Percentiles rank a stretch among this genome's conserved stretches.
Evolutionary conservation across 2,888 invertebrate genomes (phyloP).

Genomic region (Norana najaformis): DNA sequence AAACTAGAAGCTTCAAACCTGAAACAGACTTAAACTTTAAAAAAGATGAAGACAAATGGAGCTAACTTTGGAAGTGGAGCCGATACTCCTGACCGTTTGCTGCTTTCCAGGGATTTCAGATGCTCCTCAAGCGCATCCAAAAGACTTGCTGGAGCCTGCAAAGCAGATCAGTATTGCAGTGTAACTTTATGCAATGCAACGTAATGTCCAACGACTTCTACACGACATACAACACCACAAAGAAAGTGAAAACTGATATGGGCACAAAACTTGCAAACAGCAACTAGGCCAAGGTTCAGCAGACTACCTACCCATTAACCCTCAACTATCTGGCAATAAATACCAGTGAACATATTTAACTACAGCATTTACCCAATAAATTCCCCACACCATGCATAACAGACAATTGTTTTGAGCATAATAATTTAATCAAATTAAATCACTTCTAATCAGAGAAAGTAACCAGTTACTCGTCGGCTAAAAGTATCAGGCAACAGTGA

Average conservation of each 20-base stretch:
- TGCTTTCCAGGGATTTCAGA: conserved; percentile 78
- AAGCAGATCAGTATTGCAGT: conserved; percentile 23
- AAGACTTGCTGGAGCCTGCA: conserved; percentile 86
- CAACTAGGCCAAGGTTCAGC: background rate
- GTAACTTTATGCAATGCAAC: background rate
- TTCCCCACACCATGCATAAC: background rate
- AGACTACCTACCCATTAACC: no score
- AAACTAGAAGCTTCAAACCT: no score
- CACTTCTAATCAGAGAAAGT: no score
- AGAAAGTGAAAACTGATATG: background rate
- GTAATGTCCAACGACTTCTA: background rate
- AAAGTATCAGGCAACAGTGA: no score
- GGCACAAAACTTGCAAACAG: background rate
- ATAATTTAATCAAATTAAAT: no score
- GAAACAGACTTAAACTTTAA: no score
- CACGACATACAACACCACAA: background rate
- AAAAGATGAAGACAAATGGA: background rate
- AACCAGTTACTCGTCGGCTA: no score
- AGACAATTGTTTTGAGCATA: background rate
- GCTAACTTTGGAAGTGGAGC: conserved; percentile 30
- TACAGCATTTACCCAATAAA: background rate
- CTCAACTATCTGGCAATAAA: background rate
- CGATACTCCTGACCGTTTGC: conserved; percentile 31
- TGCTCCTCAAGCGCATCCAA: conserved; percentile 96
- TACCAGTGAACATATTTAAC: background rate